Conservation (phyloP, 1,140 invertebrate species). For the Cherax destructor region DNA sequence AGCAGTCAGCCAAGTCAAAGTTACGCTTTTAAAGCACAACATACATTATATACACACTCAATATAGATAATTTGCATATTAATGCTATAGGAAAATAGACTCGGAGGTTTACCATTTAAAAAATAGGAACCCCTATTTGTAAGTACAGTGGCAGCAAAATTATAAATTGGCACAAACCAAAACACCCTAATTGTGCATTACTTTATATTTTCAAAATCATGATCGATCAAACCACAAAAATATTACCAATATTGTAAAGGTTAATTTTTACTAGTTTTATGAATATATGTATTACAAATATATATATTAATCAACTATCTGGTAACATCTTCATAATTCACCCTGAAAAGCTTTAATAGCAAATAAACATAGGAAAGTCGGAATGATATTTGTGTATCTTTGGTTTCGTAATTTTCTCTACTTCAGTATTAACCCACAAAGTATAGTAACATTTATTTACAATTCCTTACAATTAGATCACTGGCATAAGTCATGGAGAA, state of each 20-base stretch:
- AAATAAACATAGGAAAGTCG: not conserved
- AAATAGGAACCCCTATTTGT: not conserved
- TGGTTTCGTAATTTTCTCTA: conserved; percentile 2
- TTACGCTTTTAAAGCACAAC: not conserved
- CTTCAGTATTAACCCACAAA: not conserved
- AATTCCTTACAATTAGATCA: conserved; percentile 25
- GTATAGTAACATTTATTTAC: not conserved
- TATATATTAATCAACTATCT: not conserved
- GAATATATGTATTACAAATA: not conserved
- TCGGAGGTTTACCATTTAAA: not conserved
- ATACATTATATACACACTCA: conserved; percentile 12
- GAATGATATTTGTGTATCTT: conserved; percentile 20
- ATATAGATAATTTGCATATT: not conserved
- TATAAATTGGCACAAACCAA: conserved; percentile 20
- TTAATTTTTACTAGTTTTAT: not conserved
- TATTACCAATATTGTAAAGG: not conserved
- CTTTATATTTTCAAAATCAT: not conserved
- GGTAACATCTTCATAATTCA: not conserved
- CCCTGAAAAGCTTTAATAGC: not conserved
- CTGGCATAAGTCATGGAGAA: conserved; percentile 6
- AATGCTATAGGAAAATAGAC: not conserved
- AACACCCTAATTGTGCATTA: conserved; percentile 20
- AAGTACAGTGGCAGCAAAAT: conserved; percentile 10
- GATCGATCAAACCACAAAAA: not conserved
- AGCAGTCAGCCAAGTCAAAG: no score